These are phyloP conservation scores for Pachypsylla venusta DNA, from an alignment of 1,140 invertebrate species.

Conservation along the genomic window DNA sequence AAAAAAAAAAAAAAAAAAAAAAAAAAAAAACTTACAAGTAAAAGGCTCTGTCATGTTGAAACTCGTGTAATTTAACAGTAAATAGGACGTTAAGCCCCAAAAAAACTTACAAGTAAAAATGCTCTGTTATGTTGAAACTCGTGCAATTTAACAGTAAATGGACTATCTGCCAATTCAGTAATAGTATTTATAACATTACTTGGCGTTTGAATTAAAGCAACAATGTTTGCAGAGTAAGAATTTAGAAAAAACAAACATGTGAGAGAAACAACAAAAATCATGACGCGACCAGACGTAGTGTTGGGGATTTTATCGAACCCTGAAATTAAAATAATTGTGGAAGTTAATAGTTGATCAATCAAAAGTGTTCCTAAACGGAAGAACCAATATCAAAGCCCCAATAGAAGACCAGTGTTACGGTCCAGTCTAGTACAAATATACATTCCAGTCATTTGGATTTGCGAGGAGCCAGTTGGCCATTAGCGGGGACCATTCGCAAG, in stretches of 20 bases:
- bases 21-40: not conserved
- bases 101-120: not conserved
- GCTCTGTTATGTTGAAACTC: slow-evolving; percentile 40
- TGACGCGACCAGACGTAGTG: slow-evolving; percentile 33
- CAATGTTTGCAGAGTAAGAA: slow-evolving; percentile 57
- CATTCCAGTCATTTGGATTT: not conserved
- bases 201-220: slow-evolving; percentile 48
- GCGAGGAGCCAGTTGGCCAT: too few species aligned
- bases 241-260: slow-evolving; percentile 44
- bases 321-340: slow-evolving; percentile 12
- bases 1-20: too few species aligned
- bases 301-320: slow-evolving; percentile 33
- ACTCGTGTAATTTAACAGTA: slow-evolving; percentile 42
- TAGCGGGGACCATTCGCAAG: too few species aligned
- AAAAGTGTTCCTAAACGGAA: not conserved
- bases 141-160: slow-evolving; percentile 41
- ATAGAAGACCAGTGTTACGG: not conserved
- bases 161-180: slow-evolving; percentile 41
- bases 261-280: slow-evolving; percentile 40
- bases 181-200: slow-evolving; percentile 44
- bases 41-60: slow-evolving; percentile 36
- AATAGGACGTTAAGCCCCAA: slow-evolving; percentile 30
- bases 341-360: not conserved
- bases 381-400: not conserved
- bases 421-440: not conserved